Evolutionary conservation across 2,797 vertebrate species (phyloP).

Genomic region (Muraenolepis orangiensis): DNA sequence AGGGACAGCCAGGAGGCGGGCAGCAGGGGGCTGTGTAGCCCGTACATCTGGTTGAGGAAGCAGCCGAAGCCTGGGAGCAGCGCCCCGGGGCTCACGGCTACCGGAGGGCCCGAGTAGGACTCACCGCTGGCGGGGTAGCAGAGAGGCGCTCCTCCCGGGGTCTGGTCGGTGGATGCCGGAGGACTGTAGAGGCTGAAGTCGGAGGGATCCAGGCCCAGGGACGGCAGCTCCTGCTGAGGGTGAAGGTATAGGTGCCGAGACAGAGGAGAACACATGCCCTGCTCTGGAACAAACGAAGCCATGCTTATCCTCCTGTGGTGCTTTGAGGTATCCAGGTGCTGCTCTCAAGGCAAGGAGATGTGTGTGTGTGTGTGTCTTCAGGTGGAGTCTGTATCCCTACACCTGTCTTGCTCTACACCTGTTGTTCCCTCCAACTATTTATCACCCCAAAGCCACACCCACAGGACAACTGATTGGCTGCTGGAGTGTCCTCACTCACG

Average conservation of each 20-base stretch:
- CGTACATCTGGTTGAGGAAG: constrained; percentile 75
- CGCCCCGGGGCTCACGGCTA: constrained; percentile 42
- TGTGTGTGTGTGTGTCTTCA: not conserved
- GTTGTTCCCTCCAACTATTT: constrained; percentile 41
- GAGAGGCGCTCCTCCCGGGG: not conserved
- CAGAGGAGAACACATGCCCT: constrained; percentile 68
- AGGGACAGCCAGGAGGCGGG: constrained; percentile 81
- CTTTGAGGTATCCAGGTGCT: not conserved
- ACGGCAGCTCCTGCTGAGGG: constrained; percentile 75
- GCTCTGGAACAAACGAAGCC: constrained; percentile 81
- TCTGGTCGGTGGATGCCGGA: constrained; percentile 70
- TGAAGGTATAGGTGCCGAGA: constrained; percentile 48
- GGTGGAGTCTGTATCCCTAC: constrained; percentile 7
- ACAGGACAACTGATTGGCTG: constrained; percentile 38
- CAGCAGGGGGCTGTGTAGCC: constrained; percentile 72
- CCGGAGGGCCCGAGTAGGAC: constrained; percentile 76
- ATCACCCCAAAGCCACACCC: constrained; percentile 41
- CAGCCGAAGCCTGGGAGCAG: constrained; percentile 19
- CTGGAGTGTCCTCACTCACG: not conserved
- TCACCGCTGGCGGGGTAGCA: constrained; percentile 42
- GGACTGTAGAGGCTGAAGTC: constrained; percentile 88
- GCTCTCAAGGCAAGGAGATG: not conserved
- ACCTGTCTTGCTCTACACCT: constrained; percentile 32
- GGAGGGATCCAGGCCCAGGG: constrained; percentile 79
- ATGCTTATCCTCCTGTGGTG: constrained; percentile 56